Evolutionary conservation across 2,888 invertebrate genomes (phyloP).

Genomic region (Monopis laevigella): DNA sequence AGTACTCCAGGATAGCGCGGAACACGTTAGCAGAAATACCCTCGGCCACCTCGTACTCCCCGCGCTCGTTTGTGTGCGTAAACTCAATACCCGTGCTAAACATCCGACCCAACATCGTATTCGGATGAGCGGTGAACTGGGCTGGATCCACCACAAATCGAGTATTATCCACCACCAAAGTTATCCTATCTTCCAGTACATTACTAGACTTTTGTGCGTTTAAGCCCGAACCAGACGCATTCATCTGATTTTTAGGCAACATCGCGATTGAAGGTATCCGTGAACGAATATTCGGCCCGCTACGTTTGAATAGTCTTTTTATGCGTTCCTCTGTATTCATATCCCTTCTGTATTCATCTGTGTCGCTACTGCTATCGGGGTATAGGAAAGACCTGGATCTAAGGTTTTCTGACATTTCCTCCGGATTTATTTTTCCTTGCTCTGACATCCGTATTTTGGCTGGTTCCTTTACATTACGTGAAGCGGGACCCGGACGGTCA

Average conservation of each 20-base stretch:
- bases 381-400: constrained; percentile 50
- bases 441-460: constrained; percentile 2
- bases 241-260: constrained; percentile 51
- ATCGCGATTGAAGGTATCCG: constrained; percentile 32
- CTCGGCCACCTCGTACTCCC: constrained; percentile 97
- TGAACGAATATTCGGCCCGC: constrained; percentile 36
- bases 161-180: constrained; percentile 96
- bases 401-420: constrained; percentile 13
- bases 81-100: constrained; percentile 91
- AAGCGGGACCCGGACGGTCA: neutral
- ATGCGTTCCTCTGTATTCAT: constrained; percentile 78
- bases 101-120: constrained; percentile 99
- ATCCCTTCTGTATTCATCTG: constrained; percentile 80
- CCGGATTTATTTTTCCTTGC: neutral
- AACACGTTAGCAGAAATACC: constrained; percentile 96
- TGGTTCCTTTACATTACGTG: neutral
- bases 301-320: constrained; percentile 52
- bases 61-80: constrained; percentile 93
- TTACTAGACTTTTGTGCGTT: constrained; percentile 37
- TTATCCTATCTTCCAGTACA: constrained; percentile 78
- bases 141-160: constrained; percentile 93
- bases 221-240: constrained; percentile 43
- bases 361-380: constrained; percentile 83
- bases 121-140: constrained; percentile 93
- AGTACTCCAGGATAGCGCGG: constrained; percentile 94